Evolutionary conservation across 1,140 invertebrate species (phyloP).

Genomic region (Bombus breviceps): DNA sequence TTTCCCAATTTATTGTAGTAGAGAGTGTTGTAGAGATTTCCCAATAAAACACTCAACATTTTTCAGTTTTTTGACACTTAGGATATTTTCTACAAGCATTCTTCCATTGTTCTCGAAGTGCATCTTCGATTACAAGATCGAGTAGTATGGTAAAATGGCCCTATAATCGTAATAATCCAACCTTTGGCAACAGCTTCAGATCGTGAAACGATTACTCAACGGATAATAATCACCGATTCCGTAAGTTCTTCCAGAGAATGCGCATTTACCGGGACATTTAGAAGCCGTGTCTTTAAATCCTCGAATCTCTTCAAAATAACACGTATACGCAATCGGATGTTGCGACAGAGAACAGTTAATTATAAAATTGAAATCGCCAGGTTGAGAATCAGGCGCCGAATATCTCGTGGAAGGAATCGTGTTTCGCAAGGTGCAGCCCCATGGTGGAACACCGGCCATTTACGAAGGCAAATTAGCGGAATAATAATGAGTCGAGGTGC

Average conservation of each 20-base stretch:
- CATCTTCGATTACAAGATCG: background rate
- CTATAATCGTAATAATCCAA: background rate
- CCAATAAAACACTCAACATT: too few relatives aligned
- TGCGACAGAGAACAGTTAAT: slow-evolving; percentile 20
- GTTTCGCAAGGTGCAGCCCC: slow-evolving; percentile 18
- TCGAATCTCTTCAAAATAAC: background rate
- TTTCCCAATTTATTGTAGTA: too few relatives aligned
- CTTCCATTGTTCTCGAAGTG: background rate
- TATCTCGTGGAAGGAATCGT: slow-evolving; percentile 42
- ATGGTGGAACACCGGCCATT: slow-evolving; percentile 1
- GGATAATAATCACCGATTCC: background rate
- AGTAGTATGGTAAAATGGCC: background rate
- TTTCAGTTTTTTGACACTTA: too few relatives aligned
- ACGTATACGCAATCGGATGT: slow-evolving; percentile 22
- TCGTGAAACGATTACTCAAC: background rate
- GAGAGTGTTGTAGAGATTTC: too few relatives aligned
- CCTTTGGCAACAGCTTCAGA: background rate
- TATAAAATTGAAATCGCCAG: slow-evolving; percentile 43
- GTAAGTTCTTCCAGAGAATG: background rate
- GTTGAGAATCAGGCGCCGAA: slow-evolving; percentile 5
- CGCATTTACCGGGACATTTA: background rate
- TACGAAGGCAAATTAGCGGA: slow-evolving; percentile 46
- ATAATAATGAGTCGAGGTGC: slow-evolving; percentile 35
- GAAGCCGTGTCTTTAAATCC: background rate
- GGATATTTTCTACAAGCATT: too few relatives aligned